Evolutionary conservation across 2,888 invertebrate genomes (phyloP), one percentile per base, ranked within the genome.

Genomic region (Drosophila nr. perissopoda): DNA sequence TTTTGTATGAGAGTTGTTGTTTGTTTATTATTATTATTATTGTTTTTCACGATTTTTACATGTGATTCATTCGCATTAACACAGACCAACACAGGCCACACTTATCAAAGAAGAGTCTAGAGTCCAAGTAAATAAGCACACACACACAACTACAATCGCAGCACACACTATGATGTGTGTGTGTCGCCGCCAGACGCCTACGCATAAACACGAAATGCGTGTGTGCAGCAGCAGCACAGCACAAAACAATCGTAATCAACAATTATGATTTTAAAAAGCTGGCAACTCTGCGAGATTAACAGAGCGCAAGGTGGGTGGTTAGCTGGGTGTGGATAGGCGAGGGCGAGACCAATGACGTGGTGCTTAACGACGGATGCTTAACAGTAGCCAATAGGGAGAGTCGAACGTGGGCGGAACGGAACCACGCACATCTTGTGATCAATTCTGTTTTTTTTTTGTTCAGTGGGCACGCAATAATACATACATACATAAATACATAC

Each of bases 21-120:
- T 46, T 46, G 46, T 62, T 58, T 59, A 31, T 59, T 59, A 29
- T 66, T 46, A 29, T 64, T 58, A 71, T 18, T 51, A 34, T 49
- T 70, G 49, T 38, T 29, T 58, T 61, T 53, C 33, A 31, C 53
- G 27, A 40, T 59, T 67, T 53, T 80, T 71, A 67, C 71, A 80
- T 80, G 52, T 80, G 80, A 80, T 70, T 80, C 81, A 80, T 74
- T 42, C 64, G 68, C 64, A 80, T 80, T 69, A 46, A 70, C 67
- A 74, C 59, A 38, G 29, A 34, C 49, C 34, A 52, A 31, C 56
- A 31, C 42, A 48, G 49, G 51, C 58, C 61, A n/a, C 62, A 80
- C 68, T 80, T 80, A 80, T 80, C 81, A 57, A 42, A 57, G 21
- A 69, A 49, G 29, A 74, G 80, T 80, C 81, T 72, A 80, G 74